phyloP scores from a whole-genome alignment of 2,888 invertebrate genomes.

The Lottia gigantea region DNA sequence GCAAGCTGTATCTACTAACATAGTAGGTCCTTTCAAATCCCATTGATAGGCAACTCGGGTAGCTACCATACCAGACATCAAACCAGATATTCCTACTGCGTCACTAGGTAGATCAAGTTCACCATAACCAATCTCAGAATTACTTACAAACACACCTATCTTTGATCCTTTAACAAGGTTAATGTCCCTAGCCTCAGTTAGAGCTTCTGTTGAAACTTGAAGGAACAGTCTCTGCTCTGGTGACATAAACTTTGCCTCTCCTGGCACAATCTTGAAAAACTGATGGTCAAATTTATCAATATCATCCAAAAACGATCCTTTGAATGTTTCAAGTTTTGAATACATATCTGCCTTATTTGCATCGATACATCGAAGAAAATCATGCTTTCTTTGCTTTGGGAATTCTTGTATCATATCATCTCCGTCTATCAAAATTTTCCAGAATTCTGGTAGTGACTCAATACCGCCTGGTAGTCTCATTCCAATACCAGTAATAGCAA shows the following conservation, averaged over 20 bases:
- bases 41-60: not conserved
- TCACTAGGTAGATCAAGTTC: constrained; percentile 5
- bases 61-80: not conserved
- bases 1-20: constrained; percentile 3
- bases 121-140: not conserved
- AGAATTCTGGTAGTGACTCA: not conserved
- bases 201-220: not conserved
- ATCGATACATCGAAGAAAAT: not conserved
- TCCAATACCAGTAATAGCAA: not conserved
- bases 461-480: not conserved
- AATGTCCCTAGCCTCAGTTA: not conserved
- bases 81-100: not conserved
- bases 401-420: constrained; percentile 7
- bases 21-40: not conserved
- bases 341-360: not conserved
- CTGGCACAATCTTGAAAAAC: not conserved
- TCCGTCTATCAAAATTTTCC: not conserved
- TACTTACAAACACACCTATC: not conserved
- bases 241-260: not conserved
- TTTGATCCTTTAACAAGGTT: not conserved
- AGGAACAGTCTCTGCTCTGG: not conserved
- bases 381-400: not conserved
- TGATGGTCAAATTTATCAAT: not conserved
- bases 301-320: not conserved
- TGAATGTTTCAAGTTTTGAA: not conserved